phyloP scores from a whole-genome alignment of 2,888 invertebrate species.

The Autographa gamma region DNA sequence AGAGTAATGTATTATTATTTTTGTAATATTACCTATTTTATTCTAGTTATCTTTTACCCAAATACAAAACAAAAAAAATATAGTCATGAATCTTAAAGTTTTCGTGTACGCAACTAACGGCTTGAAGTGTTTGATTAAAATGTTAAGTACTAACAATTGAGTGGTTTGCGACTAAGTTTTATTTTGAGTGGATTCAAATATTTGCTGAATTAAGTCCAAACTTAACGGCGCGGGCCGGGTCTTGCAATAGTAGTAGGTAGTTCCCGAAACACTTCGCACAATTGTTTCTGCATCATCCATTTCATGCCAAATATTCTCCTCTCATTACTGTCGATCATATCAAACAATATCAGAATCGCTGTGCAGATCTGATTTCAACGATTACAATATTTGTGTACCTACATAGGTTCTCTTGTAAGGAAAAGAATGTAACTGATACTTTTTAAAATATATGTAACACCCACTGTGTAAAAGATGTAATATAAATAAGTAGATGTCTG shows the following conservation, averaged over 20 bases:
- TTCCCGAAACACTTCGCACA: constrained; percentile 78
- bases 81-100: constrained; percentile 75
- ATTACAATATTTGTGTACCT: constrained; percentile 55
- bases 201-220: constrained; percentile 65
- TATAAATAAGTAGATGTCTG: constrained; percentile 56
- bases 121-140: constrained; percentile 83
- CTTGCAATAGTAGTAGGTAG: constrained; percentile 82
- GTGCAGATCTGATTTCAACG: constrained; percentile 60
- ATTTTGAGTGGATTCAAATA: constrained; percentile 73
- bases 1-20: constrained; percentile 80
- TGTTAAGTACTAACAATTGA: constrained; percentile 84
- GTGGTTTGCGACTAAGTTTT: constrained; percentile 84
- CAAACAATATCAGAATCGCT: constrained; percentile 56
- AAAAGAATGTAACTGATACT: constrained; percentile 47
- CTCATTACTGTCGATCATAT: constrained; percentile 61
- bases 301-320: constrained; percentile 56
- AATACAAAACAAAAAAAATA: constrained; percentile 67
- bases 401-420: constrained; percentile 45
- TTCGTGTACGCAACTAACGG: constrained; percentile 85
- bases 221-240: constrained; percentile 79
- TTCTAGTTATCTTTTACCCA: constrained; percentile 77
- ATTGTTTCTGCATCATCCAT: constrained; percentile 66
- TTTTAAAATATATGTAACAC: constrained; percentile 49
- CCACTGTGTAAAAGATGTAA: constrained; percentile 53
- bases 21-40: constrained; percentile 77